Conservation (phyloP, 2,797 vertebrate species). For the Denticeps clupeoides region DNA sequence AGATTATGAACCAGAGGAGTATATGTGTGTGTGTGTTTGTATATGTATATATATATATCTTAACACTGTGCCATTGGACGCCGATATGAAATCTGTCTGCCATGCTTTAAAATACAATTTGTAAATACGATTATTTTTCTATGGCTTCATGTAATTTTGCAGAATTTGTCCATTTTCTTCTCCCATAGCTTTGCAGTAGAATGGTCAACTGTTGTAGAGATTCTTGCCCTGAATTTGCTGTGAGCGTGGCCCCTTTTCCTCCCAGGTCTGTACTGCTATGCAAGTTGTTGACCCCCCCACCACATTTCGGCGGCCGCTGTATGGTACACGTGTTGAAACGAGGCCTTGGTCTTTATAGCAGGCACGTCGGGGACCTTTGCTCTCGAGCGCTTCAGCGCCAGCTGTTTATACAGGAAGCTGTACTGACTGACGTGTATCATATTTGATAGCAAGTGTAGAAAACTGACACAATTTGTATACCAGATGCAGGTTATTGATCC, state of each 20-base stretch:
- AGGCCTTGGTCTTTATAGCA: constrained; percentile 6
- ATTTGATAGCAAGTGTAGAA: constrained; percentile 16
- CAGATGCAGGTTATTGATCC: constrained; percentile 20
- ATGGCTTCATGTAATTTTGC: no score
- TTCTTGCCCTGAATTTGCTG: constrained; percentile 2
- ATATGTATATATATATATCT: constrained; percentile 19
- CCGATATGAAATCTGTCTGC: no score
- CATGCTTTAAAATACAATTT: no score
- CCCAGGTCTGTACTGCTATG: constrained; percentile 7
- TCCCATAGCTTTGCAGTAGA: no score
- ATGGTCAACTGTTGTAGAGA: background rate
- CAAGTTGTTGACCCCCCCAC: constrained; percentile 16
- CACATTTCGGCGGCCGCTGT: constrained; percentile 16
- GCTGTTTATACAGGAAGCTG: constrained; percentile 13
- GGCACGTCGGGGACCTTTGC: constrained; percentile 6
- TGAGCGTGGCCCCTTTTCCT: background rate
- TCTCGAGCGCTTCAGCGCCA: background rate
- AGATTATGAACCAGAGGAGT: no score
- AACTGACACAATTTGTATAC: constrained; percentile 20
- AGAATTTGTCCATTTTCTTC: no score
- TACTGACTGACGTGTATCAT: constrained; percentile 17
- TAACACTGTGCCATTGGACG: no score
- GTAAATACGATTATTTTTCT: no score
- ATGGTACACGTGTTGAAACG: no score
- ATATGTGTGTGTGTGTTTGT: no score